Base-by-base conservation (phyloP, 2,888 invertebrate species). In the Leptarthrus brevirostris region DNA sequence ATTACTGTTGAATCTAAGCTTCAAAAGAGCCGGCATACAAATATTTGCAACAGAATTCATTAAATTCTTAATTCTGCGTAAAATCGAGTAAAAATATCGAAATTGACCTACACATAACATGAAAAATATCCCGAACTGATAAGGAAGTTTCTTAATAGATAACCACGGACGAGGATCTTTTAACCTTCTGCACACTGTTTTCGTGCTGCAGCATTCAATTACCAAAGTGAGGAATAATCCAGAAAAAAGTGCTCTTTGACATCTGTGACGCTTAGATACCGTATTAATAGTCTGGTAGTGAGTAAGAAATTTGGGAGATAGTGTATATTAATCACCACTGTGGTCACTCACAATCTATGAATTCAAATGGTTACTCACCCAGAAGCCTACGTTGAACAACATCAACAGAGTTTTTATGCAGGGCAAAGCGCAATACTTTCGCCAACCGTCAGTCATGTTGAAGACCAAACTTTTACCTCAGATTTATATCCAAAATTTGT, bases 351-450 rank as follows among this genome's bases (percentile, higher is more conserved):
- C n/a, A n/a, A n/a, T n/a, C n/a, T n/a, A n/a, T n/a, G n/a, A n/a
- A n/a, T n/a, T n/a, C n/a, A n/a, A n/a, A n/a, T n/a, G n/a, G 2
- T 36, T 22, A 36, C 92, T 90, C 85, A 94, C 94, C 93, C 92
- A 93, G 85, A 94, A 93, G 26, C 91, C 85, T 78, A 93, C 87
- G 85, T 94, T 94, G 86, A 93, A 94, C 71, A 92, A 85, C 88
- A 93, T 92, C 76, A 94, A 86, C 47, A 93, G 86, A 1, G 91
- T 90, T 83, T 93, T 94, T 86, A 93, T 89, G 83, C 92, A 93
- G 10, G 64, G 44, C 77, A 91, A 16, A 16, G 44, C 64, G 36
- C 40, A 44, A 24, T 10, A 64, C 14, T 24, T 64, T 40, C 24
- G 40, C 10, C 18, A 14, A 24, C 26, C 14, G 12, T 64, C 64